Conservation (phyloP, 2,113 vertebrate species). For the Etheostoma cragini region DNA sequence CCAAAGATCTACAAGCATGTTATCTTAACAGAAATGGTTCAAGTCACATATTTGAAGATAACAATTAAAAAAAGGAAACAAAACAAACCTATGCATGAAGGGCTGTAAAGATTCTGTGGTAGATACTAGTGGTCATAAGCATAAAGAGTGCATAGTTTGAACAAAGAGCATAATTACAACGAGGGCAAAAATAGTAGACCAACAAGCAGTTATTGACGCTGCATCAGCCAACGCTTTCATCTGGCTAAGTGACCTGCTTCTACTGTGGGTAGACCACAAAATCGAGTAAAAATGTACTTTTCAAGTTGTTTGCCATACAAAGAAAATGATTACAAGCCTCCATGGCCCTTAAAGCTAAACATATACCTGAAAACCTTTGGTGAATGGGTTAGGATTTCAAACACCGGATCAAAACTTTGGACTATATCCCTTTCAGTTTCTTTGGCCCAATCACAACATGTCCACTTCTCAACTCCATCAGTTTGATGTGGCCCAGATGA, state of each 20-base stretch:
- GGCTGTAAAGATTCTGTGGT: conserved; percentile 91
- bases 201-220: conserved; percentile 41
- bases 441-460: conserved; percentile 33
- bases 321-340: conserved; percentile 32
- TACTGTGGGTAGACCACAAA: conserved; percentile 32
- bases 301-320: conserved; percentile 56
- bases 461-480: conserved; percentile 51
- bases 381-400: conserved; percentile 48
- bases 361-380: conserved; percentile 66
- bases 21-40: conserved; percentile 85
- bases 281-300: conserved; percentile 41
- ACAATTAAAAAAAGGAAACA: conserved; percentile 67
- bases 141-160: conserved; percentile 83
- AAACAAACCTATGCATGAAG: conserved; percentile 75
- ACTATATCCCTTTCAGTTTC: conserved; percentile 45
- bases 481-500: conserved; percentile 55
- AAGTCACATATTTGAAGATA: conserved; percentile 85
- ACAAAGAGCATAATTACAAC: conserved; percentile 76
- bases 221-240: conserved; percentile 37
- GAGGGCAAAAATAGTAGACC: conserved; percentile 69
- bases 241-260: conserved; percentile 61
- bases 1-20: conserved; percentile 73
- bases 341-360: conserved; percentile 57
- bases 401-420: conserved; percentile 30
- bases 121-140: conserved; percentile 90